Base-by-base conservation (phyloP, 2,797 vertebrate genomes). In the Enteromius trimaculatus region DNA sequence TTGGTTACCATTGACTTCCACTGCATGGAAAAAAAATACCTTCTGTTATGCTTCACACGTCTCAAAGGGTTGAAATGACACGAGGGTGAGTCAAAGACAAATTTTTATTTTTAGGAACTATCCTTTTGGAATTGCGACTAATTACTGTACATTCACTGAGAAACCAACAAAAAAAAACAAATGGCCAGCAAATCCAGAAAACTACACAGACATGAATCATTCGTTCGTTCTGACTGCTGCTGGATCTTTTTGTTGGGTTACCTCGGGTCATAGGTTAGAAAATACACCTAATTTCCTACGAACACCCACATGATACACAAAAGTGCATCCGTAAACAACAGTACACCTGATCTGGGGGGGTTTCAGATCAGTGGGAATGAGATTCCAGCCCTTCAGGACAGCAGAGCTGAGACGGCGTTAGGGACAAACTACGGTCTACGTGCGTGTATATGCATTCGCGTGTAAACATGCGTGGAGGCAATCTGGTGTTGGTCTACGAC, bases 391-490 rank as follows among this genome's bases (percentile, higher is more conserved):
- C 76, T 84, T 88, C 39, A 34, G 47, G 80, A 79, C 44, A 79
- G 62, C 62, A 69, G 81, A 86, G 79, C 86, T 66, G 79, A 58
- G 86, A 80, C 19, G 78, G 71, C 31, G 62, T 81, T 53, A 65
- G 80, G 85, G 81, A 65, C 37, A 77, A 83, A 86, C 88, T 90
- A 89, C 89, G 14, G 83, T 90, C 85, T 90, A 86, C 26, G 69
- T 39, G 65, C 39, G 31, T 77, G 74, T 88, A 88, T 83, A 81
- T 85, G 88, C 42, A 79, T 85, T 64, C 65, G 82, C 80, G 78
- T 86, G 74, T 34, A 80, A 71, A 90, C 84, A 80, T 83, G 86
- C 75, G 83, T 39, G 89, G 91, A 94, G 91, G 92, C 92, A 90
- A 92, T 51, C 85, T 90, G 89, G 86, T 79, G 79, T 83, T 84